These are phyloP conservation scores for Lichenostomus cassidix DNA, from an alignment of 2,113 vertebrate genomes.

Conservation along the genomic window DNA sequence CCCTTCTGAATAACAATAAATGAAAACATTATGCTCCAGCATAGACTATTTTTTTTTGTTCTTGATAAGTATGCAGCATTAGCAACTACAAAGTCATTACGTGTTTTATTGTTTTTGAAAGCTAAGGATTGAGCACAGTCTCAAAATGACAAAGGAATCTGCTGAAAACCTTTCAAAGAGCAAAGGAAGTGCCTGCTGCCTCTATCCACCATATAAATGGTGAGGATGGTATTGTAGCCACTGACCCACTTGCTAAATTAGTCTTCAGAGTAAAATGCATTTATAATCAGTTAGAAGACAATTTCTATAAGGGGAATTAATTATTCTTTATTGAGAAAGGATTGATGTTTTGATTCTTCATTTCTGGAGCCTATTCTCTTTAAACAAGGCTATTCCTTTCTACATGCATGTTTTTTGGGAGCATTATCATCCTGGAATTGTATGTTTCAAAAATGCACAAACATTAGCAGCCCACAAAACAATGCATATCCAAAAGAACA, in stretches of 20 bases:
- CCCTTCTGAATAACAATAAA: slow-evolving; percentile 40
- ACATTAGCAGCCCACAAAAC: neutral
- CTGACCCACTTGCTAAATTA: slow-evolving; percentile 30
- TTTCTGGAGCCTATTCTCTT: neutral
- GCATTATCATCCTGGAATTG: neutral
- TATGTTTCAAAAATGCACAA: neutral
- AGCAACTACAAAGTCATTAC: neutral
- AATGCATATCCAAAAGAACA: neutral
- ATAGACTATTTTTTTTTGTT: neutral
- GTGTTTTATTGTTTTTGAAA: slow-evolving; percentile 53
- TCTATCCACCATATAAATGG: slow-evolving; percentile 19
- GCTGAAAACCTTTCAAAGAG: slow-evolving; percentile 6
- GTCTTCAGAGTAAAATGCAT: slow-evolving; percentile 21
- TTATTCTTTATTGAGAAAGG: neutral
- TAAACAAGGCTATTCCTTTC: neutral
- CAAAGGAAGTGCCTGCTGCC: neutral
- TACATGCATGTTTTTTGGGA: neutral
- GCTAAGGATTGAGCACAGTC: neutral
- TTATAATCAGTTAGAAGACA: slow-evolving; percentile 12
- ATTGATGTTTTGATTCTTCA: neutral
- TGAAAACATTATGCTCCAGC: neutral
- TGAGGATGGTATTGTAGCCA: neutral
- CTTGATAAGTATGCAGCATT: slow-evolving; percentile 25
- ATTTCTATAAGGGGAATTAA: slow-evolving; percentile 6
- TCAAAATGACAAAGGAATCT: slow-evolving; percentile 7